Evolutionary conservation across 2,888 invertebrate genomes (phyloP).

Genomic region (Ectobius pallidus): DNA sequence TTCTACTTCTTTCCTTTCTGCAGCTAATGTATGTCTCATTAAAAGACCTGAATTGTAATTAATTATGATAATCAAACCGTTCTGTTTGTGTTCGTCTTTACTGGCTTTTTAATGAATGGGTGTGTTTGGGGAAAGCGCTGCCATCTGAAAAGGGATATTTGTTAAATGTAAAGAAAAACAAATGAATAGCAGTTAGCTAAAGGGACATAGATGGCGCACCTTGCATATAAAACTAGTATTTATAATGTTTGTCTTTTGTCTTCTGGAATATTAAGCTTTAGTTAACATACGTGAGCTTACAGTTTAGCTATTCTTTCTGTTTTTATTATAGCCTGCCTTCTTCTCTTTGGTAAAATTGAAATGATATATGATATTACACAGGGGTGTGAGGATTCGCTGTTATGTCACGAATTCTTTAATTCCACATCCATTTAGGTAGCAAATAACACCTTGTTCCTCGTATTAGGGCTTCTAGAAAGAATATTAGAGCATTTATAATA

Average conservation of each 20-base stretch:
- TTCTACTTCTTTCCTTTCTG: background rate
- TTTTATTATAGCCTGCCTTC: background rate
- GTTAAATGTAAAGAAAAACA: background rate
- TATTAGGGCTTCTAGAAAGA: too few species aligned
- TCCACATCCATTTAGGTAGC: too few species aligned
- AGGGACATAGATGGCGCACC: background rate
- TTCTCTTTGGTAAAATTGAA: background rate
- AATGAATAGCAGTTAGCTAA: background rate
- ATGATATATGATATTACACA: background rate
- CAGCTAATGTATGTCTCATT: background rate
- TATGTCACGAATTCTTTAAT: too few species aligned
- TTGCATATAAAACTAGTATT: background rate
- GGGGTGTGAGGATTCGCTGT: too few species aligned
- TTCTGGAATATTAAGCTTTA: background rate
- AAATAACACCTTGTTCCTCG: too few species aligned
- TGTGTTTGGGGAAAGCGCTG: background rate
- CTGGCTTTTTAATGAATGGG: background rate
- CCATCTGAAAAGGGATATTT: background rate
- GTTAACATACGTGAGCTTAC: background rate
- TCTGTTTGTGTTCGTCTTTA: background rate
- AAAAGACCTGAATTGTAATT: background rate
- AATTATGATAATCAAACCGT: background rate
- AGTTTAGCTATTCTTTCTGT: background rate
- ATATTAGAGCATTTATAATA: too few species aligned
- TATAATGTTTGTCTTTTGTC: slow-evolving; percentile 15